Evolutionary conservation across 2,113 vertebrate genomes (phyloP).

Genomic region (Raja brachyura): DNA sequence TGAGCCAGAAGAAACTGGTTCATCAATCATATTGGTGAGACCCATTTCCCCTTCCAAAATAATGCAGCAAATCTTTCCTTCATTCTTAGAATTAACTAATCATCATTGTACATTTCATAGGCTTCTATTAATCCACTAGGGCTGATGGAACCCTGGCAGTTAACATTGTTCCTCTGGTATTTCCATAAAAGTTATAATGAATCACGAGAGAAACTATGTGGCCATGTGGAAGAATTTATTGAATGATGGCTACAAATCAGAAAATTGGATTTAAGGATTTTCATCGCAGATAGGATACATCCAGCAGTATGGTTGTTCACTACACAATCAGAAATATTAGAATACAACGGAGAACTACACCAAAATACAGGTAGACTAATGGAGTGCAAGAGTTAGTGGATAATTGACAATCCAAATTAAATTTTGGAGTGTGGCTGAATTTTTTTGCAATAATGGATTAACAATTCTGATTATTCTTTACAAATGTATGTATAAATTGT

Average conservation of each 20-base stretch:
- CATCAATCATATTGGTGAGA: background rate
- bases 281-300: background rate
- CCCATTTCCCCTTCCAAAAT: background rate
- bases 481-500: too few species aligned
- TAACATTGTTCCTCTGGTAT: background rate
- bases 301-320: background rate
- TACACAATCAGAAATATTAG: background rate
- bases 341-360: background rate
- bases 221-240: background rate
- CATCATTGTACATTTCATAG: background rate
- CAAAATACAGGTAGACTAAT: background rate
- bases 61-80: background rate
- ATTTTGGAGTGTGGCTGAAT: background rate
- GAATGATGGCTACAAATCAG: background rate
- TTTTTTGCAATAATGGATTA: background rate
- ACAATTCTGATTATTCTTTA: too few species aligned
- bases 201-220: background rate
- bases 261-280: background rate
- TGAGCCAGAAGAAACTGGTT: background rate
- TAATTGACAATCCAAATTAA: background rate
- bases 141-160: background rate
- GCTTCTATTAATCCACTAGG: background rate
- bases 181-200: background rate
- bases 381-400: background rate
- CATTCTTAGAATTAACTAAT: background rate